Evolutionary conservation across 2,797 vertebrate genomes (phyloP).

Genomic region (Clamator glandarius): DNA sequence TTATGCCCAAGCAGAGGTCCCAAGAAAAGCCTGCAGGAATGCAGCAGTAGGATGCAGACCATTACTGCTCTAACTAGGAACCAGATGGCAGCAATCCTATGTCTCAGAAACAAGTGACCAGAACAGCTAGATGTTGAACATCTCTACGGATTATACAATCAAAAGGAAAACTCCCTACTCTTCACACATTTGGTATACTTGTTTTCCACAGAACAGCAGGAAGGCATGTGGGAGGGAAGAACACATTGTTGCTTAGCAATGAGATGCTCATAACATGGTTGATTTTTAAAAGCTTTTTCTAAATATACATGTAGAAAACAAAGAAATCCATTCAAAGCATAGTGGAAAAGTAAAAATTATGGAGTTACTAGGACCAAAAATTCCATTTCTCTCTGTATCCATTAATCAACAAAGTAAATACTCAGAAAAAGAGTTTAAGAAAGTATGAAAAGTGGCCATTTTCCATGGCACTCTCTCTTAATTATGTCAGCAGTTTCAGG

Average conservation of each 20-base stretch:
- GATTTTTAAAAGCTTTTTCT: constrained; percentile 45
- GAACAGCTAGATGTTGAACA: not conserved
- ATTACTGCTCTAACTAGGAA: not conserved
- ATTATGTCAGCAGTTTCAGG: not conserved
- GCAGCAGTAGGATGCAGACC: not conserved
- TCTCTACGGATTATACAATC: not conserved
- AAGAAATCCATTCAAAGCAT: not conserved
- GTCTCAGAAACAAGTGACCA: not conserved
- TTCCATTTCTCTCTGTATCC: not conserved
- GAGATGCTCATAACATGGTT: constrained; percentile 15
- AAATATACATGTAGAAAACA: constrained; percentile 15
- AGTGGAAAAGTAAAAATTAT: not conserved
- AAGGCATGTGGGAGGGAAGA: constrained; percentile 34
- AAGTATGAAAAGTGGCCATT: not conserved
- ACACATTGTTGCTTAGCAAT: constrained; percentile 63
- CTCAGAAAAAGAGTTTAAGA: not conserved
- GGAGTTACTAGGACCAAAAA: not conserved
- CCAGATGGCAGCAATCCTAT: not conserved
- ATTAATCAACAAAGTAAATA: not conserved
- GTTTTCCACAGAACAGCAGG: constrained; percentile 29
- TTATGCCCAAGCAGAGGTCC: not conserved
- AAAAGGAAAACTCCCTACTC: not conserved
- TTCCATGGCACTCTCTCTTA: not conserved
- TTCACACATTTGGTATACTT: constrained; percentile 13
- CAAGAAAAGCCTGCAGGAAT: not conserved